Evolutionary conservation across 2,888 invertebrate genomes (phyloP).

Genomic region (Gastrophysa polygoni): DNA sequence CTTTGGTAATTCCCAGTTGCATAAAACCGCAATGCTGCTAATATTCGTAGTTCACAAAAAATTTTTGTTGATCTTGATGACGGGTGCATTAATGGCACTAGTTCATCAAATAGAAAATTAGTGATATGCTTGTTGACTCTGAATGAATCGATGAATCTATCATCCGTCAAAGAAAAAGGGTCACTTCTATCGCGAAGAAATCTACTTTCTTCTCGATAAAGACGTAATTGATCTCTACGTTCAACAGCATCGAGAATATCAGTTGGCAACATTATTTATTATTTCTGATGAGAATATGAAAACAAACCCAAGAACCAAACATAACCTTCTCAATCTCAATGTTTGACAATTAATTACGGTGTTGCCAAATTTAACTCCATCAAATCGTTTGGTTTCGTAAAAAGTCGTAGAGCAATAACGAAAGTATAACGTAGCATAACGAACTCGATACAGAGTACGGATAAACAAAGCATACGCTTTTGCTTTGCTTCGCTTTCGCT

Average conservation of each 20-base stretch:
- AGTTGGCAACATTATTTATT: background rate
- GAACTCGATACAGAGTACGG: constrained; percentile 5
- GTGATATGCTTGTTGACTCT: background rate
- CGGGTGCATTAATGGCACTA: constrained; percentile 1
- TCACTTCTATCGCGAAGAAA: constrained; percentile 4
- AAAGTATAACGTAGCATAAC: constrained; percentile 10
- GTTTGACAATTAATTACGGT: background rate
- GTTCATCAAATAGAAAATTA: background rate
- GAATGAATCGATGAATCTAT: background rate
- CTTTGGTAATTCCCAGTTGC: constrained; percentile 6
- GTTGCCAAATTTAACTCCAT: background rate
- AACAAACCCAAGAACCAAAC: background rate
- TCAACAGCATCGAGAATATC: background rate
- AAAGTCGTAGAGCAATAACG: background rate
- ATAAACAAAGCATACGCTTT: background rate
- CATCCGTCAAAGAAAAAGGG: background rate
- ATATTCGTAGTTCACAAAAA: background rate
- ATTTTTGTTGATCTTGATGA: background rate
- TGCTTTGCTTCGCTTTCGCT: constrained; percentile 9
- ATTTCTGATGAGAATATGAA: background rate
- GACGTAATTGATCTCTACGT: background rate
- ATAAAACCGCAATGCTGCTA: constrained; percentile 1
- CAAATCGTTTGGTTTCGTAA: background rate
- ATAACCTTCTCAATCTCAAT: background rate
- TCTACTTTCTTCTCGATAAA: background rate